phyloP scores from a whole-genome alignment of 2,888 invertebrate genomes.

The Actias luna region DNA sequence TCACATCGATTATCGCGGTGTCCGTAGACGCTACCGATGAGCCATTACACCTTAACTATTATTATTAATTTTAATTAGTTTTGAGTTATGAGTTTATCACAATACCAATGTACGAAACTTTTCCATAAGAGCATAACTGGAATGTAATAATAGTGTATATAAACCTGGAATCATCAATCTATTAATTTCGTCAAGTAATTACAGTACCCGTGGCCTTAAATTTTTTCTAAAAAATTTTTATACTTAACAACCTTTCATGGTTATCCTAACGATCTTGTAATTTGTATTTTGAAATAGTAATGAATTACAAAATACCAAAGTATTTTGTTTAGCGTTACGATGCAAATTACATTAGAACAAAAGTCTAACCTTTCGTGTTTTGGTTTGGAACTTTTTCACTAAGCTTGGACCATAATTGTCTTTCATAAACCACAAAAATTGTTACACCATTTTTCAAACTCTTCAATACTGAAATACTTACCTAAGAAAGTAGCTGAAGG shows the following conservation, averaged over 20 bases:
- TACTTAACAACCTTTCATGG: not conserved
- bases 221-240: not conserved
- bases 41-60: no score
- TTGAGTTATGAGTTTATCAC: no score
- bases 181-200: not conserved
- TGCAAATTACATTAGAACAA: not conserved
- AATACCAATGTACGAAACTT: not conserved
- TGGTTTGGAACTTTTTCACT: not conserved
- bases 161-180: not conserved
- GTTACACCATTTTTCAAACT: not conserved
- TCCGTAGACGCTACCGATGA: no score
- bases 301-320: no score
- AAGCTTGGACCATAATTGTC: not conserved
- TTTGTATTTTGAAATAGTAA: not conserved
- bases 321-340: not conserved
- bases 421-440: not conserved
- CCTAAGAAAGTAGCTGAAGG: constrained; percentile 95
- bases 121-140: not conserved
- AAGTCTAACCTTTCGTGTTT: not conserved
- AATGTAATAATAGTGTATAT: not conserved
- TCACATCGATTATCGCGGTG: no score
- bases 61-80: no score
- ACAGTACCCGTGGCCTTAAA: not conserved
- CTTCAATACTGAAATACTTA: constrained; percentile 53
- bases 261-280: not conserved